These are phyloP conservation scores for Bombus cullumanus DNA, from an alignment of 1,140 invertebrate genomes.

Conservation along the genomic window DNA sequence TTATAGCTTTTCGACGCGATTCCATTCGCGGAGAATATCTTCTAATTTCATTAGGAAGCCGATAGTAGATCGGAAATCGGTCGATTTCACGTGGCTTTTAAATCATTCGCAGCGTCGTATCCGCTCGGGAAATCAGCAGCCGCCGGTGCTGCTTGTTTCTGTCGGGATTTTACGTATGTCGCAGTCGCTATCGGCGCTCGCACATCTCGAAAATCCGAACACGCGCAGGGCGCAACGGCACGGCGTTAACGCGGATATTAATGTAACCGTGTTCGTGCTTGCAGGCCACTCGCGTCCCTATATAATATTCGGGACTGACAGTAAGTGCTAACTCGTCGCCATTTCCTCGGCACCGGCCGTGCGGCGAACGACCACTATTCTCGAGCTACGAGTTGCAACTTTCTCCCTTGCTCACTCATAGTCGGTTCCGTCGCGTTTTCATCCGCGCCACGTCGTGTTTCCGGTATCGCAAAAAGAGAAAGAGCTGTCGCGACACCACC, in stretches of 20 bases:
- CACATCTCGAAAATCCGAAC: constrained; percentile 31
- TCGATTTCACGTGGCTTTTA: constrained; percentile 11
- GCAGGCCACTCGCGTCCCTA: constrained; percentile 27
- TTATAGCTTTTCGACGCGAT: background rate
- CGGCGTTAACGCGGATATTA: constrained; percentile 59
- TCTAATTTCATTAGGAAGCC: background rate
- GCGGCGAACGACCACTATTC: constrained; percentile 3
- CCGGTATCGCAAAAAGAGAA: constrained; percentile 13
- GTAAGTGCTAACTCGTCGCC: constrained; percentile 60
- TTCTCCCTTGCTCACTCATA: background rate
- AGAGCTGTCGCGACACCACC: too few relatives aligned
- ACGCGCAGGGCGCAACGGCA: background rate
- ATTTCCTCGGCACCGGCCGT: constrained; percentile 26
- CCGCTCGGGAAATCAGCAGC: constrained; percentile 40
- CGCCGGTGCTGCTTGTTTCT: constrained; percentile 7
- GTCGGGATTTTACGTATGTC: constrained; percentile 28
- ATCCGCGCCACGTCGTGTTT: background rate
- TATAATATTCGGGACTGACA: constrained; percentile 60
- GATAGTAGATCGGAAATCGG: background rate
- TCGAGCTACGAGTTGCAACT: background rate
- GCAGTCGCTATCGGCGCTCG: constrained; percentile 27
- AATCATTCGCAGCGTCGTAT: constrained; percentile 27
- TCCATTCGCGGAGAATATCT: background rate
- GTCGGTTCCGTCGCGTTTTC: background rate
- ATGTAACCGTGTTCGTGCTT: constrained; percentile 48